These are phyloP conservation scores for Chaenodraco wilsoni DNA, from an alignment of 2,797 vertebrate genomes.

Conservation along the genomic window DNA sequence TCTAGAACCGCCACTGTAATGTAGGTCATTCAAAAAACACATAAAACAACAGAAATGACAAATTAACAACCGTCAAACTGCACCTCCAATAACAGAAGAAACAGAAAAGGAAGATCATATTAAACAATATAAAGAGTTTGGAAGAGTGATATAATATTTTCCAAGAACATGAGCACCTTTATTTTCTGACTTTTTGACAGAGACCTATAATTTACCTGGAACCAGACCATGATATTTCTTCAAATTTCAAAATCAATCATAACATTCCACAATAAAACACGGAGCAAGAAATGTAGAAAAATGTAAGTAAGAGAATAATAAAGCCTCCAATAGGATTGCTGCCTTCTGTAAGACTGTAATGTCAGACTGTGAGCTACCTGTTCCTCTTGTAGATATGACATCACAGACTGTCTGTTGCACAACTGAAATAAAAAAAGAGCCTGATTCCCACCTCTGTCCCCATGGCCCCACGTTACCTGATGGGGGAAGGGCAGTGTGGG, in stretches of 20 bases:
- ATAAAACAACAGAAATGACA: neutral
- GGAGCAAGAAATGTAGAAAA: neutral
- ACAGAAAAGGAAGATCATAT: neutral
- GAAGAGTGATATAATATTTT: neutral
- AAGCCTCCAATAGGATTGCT: neutral
- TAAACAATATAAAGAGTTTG: neutral
- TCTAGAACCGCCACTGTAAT: no score
- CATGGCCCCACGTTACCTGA: slow-evolving; percentile 49
- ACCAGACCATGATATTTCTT: neutral
- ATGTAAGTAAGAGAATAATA: neutral
- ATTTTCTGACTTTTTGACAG: neutral
- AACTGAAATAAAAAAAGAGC: slow-evolving; percentile 34
- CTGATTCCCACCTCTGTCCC: slow-evolving; percentile 47
- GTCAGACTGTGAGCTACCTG: slow-evolving; percentile 25
- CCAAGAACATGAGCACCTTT: no score
- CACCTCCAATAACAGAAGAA: neutral
- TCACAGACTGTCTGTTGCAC: slow-evolving; percentile 25
- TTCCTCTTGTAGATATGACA: neutral
- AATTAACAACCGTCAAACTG: neutral
- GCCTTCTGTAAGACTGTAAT: neutral
- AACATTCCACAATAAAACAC: neutral
- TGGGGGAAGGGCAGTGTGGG: slow-evolving; percentile 40
- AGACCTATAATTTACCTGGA: neutral
- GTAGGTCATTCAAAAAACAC: neutral
- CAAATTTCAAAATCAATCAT: neutral